Base-by-base conservation (phyloP, 2,113 vertebrate species). In the Melanerpes formicivorus region DNA sequence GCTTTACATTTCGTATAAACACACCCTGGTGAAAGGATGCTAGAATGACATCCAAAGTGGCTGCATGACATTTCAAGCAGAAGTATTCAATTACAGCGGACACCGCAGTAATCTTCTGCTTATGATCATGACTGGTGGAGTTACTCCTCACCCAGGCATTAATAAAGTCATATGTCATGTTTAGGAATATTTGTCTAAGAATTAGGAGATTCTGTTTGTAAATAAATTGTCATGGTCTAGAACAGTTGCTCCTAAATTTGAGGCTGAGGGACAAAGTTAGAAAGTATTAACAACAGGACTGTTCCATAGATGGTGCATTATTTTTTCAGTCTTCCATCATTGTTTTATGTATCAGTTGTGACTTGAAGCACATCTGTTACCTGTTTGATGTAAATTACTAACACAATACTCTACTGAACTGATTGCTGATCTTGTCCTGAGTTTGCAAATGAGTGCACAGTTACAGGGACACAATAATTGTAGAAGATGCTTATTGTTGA, bases 351-450 rank as follows among this genome's bases (percentile, higher is more conserved):
- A 67, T 46, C 34, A 55, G 27, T n/a, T 60, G 29, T 69, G 46
- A 58, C 32, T 80, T 23, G 15, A 59, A 73, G 6, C 23, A 2
- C 75, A 32, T 58, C 59, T 86, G 2, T 72, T 87, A 72, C 50
- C 65, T 88, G 34, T 77, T 77, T 25, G 81, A 83, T 78, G 46
- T 25, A 83, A 84, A 87, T 92, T 74, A 27, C 34, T 63, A 37
- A 29, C 69, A 76, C 50, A 70, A 34, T 83, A 70, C 60, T 67
- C 58, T 60, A 7, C 86, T 93, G 80, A 80, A 87, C 90, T 84
- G 90, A 83, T 90, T 75, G 56, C 91, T 88, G n/a, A 54, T 96
- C 74, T 87, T 91, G 50, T 84, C 64, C 63, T 58, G 55, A 83
- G 37, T 81, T 58, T 92, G 64, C 70, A 95, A 82, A 95, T 90